Conservation (phyloP, 2,888 invertebrate genomes). For the Macaria liturata region DNA sequence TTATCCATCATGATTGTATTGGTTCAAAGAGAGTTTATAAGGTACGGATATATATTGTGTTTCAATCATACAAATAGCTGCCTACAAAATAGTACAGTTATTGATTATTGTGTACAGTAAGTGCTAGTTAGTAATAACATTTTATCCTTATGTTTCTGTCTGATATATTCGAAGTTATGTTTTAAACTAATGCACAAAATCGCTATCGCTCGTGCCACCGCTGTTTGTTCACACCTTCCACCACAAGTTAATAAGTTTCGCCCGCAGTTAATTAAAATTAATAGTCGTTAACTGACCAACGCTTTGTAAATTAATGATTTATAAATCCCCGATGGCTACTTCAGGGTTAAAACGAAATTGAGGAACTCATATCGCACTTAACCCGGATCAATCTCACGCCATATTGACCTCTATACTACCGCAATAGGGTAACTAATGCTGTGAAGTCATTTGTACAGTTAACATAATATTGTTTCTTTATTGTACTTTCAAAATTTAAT, state of each 20-base stretch:
- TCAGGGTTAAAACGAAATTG: slow-evolving; percentile 38
- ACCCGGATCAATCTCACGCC: slow-evolving; percentile 16
- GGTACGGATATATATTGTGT: too few species aligned
- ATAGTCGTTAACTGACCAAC: slow-evolving; percentile 67
- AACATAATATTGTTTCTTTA: not conserved
- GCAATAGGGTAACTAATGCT: slow-evolving; percentile 14
- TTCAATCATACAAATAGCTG: too few species aligned
- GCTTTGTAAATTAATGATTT: slow-evolving; percentile 71
- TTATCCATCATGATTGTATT: too few species aligned
- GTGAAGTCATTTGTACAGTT: slow-evolving; percentile 3
- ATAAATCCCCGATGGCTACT: slow-evolving; percentile 61
- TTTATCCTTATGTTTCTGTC: too few species aligned
- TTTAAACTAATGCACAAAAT: not conserved
- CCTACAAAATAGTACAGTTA: too few species aligned
- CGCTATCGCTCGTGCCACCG: slow-evolving; percentile 11
- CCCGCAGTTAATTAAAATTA: slow-evolving; percentile 76
- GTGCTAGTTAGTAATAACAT: too few species aligned
- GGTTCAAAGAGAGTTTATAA: too few species aligned
- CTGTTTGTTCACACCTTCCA: slow-evolving; percentile 1
- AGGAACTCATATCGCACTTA: slow-evolving; percentile 24
- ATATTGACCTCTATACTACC: slow-evolving; percentile 15
- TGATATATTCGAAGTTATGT: too few species aligned
- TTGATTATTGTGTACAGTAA: too few species aligned
- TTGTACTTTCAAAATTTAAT: too few species aligned
- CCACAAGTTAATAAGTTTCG: slow-evolving; percentile 47